phyloP scores from a whole-genome alignment of 1,140 invertebrate species.

The Drosophila gunungcola region DNA sequence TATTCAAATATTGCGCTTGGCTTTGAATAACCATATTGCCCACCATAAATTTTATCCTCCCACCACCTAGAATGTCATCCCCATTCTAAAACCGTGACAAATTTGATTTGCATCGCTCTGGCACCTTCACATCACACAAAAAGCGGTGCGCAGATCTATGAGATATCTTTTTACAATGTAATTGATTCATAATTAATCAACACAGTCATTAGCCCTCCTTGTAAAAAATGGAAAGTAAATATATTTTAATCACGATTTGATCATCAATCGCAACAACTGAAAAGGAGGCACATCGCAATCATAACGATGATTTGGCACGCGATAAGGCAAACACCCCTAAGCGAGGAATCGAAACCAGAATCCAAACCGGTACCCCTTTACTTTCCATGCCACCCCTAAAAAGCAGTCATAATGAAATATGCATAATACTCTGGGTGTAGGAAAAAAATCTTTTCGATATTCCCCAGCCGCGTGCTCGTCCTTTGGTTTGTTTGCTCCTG shows the following conservation, averaged over 20 bases:
- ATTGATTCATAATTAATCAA: constrained; percentile 83
- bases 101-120: constrained; percentile 51
- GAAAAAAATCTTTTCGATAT: constrained; percentile 33
- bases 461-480: constrained; percentile 27
- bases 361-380: constrained; percentile 22
- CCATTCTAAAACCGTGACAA: constrained; percentile 48
- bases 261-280: constrained; percentile 65
- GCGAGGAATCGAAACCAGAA: constrained; percentile 24
- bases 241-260: constrained; percentile 83
- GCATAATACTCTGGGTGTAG: constrained; percentile 33
- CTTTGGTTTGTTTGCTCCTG: constrained; percentile 42
- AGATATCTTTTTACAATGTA: constrained; percentile 69
- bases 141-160: constrained; percentile 3
- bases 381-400: constrained; percentile 26
- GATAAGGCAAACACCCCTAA: constrained; percentile 72
- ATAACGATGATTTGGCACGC: constrained; percentile 84
- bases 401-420: constrained; percentile 77
- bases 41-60: constrained; percentile 21
- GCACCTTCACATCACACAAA: constrained; percentile 31
- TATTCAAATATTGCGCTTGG: not conserved
- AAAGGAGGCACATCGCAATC: constrained; percentile 53
- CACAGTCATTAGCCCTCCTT: constrained; percentile 64
- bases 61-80: constrained; percentile 1
- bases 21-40: constrained; percentile 17
- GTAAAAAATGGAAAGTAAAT: constrained; percentile 56